Evolutionary conservation across 2,888 invertebrate species (phyloP).

Genomic region (Melanchra persicariae): DNA sequence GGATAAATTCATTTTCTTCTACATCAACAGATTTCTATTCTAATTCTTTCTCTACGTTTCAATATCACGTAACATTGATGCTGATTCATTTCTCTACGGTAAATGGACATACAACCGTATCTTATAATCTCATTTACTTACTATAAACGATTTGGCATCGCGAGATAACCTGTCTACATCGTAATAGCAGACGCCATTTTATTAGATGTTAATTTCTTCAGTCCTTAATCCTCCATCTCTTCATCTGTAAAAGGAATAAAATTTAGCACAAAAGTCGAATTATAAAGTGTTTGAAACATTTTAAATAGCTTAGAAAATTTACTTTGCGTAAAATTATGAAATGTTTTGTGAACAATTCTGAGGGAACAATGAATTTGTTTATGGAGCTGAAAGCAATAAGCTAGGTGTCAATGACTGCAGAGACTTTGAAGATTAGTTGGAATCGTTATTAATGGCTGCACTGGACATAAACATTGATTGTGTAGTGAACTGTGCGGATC

Average conservation of each 20-base stretch:
- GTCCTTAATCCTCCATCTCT: slow-evolving; percentile 76
- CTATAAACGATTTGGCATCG: slow-evolving; percentile 83
- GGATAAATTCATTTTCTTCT: slow-evolving; percentile 81
- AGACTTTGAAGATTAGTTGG: slow-evolving; percentile 11
- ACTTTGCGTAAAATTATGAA: slow-evolving; percentile 34
- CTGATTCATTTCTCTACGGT: slow-evolving; percentile 82
- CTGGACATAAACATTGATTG: slow-evolving; percentile 24
- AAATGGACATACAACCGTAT: slow-evolving; percentile 89
- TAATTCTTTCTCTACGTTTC: slow-evolving; percentile 70
- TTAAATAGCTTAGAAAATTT: slow-evolving; percentile 39
- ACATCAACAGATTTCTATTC: slow-evolving; percentile 78
- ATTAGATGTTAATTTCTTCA: slow-evolving; percentile 71
- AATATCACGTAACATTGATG: slow-evolving; percentile 77
- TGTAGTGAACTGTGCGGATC: slow-evolving; percentile 1
- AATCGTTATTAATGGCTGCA: slow-evolving; percentile 38
- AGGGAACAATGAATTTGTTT: slow-evolving; percentile 6
- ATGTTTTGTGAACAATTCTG: slow-evolving; percentile 11
- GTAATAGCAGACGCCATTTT: slow-evolving; percentile 62
- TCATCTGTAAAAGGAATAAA: slow-evolving; percentile 80
- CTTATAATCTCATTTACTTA: slow-evolving; percentile 81
- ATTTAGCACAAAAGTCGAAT: slow-evolving; percentile 34
- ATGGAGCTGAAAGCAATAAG: not conserved
- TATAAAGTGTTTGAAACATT: slow-evolving; percentile 36
- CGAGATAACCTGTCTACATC: slow-evolving; percentile 76
- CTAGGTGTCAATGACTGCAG: slow-evolving; percentile 19